phyloP scores from a whole-genome alignment of 1,140 invertebrate species.

The Calephelis nemesis region DNA sequence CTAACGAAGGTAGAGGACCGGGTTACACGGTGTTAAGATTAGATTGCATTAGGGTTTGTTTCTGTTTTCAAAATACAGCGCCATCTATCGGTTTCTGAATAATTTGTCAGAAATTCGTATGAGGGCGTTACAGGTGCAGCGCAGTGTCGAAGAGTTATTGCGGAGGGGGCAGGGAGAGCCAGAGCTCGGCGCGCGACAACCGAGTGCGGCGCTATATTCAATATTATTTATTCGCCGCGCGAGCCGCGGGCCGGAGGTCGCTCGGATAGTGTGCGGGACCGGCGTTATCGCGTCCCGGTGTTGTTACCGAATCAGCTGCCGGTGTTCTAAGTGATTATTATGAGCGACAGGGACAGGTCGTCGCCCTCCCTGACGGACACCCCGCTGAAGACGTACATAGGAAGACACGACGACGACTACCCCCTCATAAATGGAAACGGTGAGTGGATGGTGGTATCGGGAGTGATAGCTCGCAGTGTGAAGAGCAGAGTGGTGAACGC shows the following conservation, averaged over 20 bases:
- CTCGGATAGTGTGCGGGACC: conserved; percentile 69
- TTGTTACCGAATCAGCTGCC: conserved; percentile 56
- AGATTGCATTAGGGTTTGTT: conserved; percentile 3
- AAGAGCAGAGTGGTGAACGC: conserved; percentile 26
- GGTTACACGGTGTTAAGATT: too few species aligned
- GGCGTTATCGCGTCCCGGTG: conserved; percentile 65
- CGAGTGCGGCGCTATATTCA: conserved; percentile 37
- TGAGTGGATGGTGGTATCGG: conserved; percentile 73
- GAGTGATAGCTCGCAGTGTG: conserved; percentile 6
- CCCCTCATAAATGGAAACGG: conserved; percentile 86
- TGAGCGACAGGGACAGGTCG: conserved; percentile 89
- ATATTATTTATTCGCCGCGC: conserved; percentile 70
- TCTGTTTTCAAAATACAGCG: conserved; percentile 16
- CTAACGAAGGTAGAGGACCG: too few species aligned
- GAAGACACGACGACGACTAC: conserved; percentile 87
- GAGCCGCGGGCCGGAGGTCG: conserved; percentile 74
- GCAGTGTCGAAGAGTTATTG: conserved; percentile 42
- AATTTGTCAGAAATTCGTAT: background rate
- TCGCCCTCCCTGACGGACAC: conserved; percentile 88
- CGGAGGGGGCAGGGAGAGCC: conserved; percentile 29
- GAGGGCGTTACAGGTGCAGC: conserved; percentile 31
- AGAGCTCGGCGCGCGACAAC: conserved; percentile 28
- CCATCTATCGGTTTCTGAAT: conserved; percentile 22
- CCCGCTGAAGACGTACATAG: conserved; percentile 88
- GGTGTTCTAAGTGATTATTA: conserved; percentile 75